Conservation (phyloP, 2,797 vertebrate genomes). For the Sebastes matsubarae region DNA sequence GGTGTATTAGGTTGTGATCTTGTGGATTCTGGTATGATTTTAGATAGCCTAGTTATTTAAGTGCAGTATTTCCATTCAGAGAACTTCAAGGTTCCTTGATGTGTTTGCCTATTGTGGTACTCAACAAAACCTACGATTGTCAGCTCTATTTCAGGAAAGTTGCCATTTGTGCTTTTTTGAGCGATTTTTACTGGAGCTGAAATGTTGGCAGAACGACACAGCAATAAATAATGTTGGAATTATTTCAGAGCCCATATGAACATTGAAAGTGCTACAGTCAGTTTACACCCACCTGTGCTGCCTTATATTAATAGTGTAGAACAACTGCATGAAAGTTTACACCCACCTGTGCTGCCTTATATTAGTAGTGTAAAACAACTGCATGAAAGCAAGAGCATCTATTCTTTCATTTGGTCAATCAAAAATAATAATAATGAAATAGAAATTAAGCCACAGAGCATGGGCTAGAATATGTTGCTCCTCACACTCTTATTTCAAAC, state of each 20-base stretch:
- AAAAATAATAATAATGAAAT: neutral
- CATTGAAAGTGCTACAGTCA: neutral
- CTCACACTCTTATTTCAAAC: neutral
- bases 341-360: neutral
- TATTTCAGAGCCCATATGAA: neutral
- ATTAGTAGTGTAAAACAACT: neutral
- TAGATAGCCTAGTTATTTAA: neutral
- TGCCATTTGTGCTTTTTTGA: neutral
- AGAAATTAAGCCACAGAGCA: neutral
- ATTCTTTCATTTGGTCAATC: neutral
- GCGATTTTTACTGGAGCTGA: neutral
- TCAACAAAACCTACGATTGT: neutral
- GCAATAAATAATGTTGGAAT: neutral
- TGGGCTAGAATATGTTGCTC: neutral
- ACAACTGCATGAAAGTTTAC: neutral
- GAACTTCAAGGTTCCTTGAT: neutral
- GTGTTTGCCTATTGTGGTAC: neutral
- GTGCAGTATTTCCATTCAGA: neutral
- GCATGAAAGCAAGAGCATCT: neutral
- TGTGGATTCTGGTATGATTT: neutral
- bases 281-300: neutral
- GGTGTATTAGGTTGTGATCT: neutral
- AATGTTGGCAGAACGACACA: neutral
- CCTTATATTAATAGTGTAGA: neutral
- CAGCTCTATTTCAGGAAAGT: neutral